Evolutionary conservation across 2,113 vertebrate species (phyloP).

Genomic region (Chauna torquata): DNA sequence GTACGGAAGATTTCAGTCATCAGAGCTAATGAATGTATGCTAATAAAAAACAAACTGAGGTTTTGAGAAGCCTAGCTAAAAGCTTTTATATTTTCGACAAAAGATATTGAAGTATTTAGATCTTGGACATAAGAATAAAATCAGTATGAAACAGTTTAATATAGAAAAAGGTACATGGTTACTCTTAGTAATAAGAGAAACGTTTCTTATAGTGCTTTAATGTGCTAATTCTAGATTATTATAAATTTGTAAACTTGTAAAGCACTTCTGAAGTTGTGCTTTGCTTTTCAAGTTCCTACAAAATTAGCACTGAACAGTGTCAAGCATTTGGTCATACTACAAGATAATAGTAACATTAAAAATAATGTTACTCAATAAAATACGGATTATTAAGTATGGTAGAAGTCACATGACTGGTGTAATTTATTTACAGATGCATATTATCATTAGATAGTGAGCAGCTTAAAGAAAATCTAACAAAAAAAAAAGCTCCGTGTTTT

Average conservation of each 20-base stretch:
- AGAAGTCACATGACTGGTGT: neutral
- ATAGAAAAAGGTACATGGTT: neutral
- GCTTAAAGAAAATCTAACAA: neutral
- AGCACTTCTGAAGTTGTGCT: neutral
- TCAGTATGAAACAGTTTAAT: neutral
- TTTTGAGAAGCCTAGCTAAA: neutral
- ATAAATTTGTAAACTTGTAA: neutral
- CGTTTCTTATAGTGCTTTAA: neutral
- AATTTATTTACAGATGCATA: neutral
- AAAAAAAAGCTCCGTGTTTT: neutral
- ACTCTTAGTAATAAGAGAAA: neutral
- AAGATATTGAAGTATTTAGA: neutral
- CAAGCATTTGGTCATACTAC: fast-evolving
- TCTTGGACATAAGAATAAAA: neutral
- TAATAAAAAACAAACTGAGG: neutral
- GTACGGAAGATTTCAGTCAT: neutral
- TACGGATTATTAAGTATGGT: neutral
- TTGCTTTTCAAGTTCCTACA: neutral
- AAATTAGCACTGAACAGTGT: neutral
- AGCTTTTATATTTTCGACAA: neutral
- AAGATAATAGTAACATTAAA: neutral
- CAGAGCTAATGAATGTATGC: neutral
- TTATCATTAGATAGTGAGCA: neutral
- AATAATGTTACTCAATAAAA: neutral
- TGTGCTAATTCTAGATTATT: neutral